Conservation (phyloP, 2,888 invertebrate genomes). For the Parelbella ahira region DNA sequence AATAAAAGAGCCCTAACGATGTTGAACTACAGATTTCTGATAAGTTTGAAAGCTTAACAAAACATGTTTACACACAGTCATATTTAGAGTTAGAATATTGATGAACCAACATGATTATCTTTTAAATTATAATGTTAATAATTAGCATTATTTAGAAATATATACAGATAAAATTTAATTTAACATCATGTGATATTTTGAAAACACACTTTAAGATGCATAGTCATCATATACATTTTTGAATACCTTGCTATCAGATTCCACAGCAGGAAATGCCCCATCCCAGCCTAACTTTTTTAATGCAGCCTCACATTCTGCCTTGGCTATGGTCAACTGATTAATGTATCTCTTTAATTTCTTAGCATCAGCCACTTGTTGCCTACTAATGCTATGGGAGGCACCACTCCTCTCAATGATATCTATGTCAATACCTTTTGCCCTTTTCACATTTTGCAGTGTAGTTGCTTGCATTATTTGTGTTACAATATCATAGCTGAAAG, state of each 20-base stretch:
- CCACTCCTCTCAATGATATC: constrained; percentile 78
- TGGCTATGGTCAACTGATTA: constrained; percentile 89
- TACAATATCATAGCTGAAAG: constrained; percentile 88
- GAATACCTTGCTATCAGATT: constrained; percentile 65
- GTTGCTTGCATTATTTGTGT: constrained; percentile 97
- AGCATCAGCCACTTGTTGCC: constrained; percentile 89
- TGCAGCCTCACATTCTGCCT: constrained; percentile 89
- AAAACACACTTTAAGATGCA: background rate
- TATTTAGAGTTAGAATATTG: too few species aligned
- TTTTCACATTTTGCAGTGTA: constrained; percentile 92
- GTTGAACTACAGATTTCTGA: too few species aligned
- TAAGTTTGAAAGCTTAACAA: too few species aligned
- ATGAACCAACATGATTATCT: too few species aligned
- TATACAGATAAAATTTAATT: too few species aligned
- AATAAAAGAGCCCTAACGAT: too few species aligned
- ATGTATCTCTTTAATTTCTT: constrained; percentile 92
- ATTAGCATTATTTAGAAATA: too few species aligned
- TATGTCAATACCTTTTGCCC: constrained; percentile 88
- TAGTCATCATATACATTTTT: constrained; percentile 24
- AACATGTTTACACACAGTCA: too few species aligned
- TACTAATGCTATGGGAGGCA: constrained; percentile 81
- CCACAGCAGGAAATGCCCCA: constrained; percentile 82
- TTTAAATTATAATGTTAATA: too few species aligned
- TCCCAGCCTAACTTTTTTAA: constrained; percentile 88
- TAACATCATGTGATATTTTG: too few species aligned